Evolutionary conservation across 2,888 invertebrate species (phyloP).

Genomic region (Hetaerina titia): DNA sequence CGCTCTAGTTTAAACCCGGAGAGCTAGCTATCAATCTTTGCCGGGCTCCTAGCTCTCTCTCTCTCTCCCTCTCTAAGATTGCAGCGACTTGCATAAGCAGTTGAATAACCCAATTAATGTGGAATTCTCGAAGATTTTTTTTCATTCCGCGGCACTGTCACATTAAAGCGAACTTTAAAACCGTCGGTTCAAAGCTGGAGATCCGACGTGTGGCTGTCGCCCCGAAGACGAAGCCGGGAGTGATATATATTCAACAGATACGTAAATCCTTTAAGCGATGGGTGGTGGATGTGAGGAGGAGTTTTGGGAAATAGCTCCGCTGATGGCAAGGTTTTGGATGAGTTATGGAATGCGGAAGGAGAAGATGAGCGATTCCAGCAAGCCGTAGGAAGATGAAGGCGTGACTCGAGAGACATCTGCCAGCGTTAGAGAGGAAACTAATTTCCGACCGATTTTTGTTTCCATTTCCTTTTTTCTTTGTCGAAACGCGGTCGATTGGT

Average conservation of each 20-base stretch:
- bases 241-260: background rate
- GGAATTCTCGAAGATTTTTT: background rate
- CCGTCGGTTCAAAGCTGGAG: background rate
- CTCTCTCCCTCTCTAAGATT: background rate
- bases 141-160: background rate
- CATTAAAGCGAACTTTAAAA: background rate
- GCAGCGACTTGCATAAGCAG: background rate
- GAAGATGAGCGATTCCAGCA: background rate
- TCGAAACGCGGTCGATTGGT: background rate
- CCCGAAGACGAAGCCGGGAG: background rate
- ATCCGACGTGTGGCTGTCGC: background rate
- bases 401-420: conserved; percentile 7
- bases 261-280: conserved; percentile 24
- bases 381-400: background rate
- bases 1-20: background rate
- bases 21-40: background rate
- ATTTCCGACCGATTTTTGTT: background rate
- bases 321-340: background rate
- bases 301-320: background rate
- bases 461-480: background rate
- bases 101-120: background rate
- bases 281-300: no score
- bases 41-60: background rate
- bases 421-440: background rate
- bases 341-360: background rate